Base-by-base conservation (phyloP, 2,888 invertebrate species). In the Apotomis capreana region DNA sequence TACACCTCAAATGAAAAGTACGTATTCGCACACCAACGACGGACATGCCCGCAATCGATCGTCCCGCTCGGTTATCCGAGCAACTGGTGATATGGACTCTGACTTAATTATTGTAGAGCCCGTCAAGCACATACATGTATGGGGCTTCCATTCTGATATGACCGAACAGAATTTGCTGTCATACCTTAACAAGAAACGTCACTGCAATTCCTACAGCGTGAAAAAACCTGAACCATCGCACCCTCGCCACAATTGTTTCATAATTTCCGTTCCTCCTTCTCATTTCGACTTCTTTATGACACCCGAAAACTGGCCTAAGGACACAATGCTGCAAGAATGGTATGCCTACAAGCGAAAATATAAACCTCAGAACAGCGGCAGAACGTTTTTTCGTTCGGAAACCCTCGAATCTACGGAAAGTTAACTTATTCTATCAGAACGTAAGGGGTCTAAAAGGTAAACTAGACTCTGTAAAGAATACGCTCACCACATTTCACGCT, bases 261-360 rank as follows among this genome's bases (percentile, higher is more conserved):
- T 62, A 51, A 51, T 62, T 4, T 46, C 61, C 12, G 51, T 62
- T 4, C 61, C 61, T 13, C 36, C 26, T 15, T 1, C 46, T 5
- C 46, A 49, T 1, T 62, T 13, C 15, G 36, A 62, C 15, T 62
- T 12, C 49, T 49, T 62, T 36, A 62, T 51, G 61, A 12, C 36
- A 15, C 61, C 61, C 4, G 49, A 62, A n/a, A 62, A 62, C 15
- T 62, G 61, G 61, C 61, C 61, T 15, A 62, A 26, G 5, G 61
- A 62, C 8, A 62, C 61, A 9, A 12, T 51, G 44, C 5, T 62
- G 49, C 61, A 51, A 51, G 61, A 62, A 58, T 52, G 52, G 52
- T 52, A n/a, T 52, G 52, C n/a, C n/a, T 52, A 52, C 9, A 52
- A 52, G 10, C 10, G 12, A n/a, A 52, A 52, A n/a, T 5, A 10